Base-by-base conservation (phyloP, 2,797 vertebrate genomes). In the Sebastes matsubarae region DNA sequence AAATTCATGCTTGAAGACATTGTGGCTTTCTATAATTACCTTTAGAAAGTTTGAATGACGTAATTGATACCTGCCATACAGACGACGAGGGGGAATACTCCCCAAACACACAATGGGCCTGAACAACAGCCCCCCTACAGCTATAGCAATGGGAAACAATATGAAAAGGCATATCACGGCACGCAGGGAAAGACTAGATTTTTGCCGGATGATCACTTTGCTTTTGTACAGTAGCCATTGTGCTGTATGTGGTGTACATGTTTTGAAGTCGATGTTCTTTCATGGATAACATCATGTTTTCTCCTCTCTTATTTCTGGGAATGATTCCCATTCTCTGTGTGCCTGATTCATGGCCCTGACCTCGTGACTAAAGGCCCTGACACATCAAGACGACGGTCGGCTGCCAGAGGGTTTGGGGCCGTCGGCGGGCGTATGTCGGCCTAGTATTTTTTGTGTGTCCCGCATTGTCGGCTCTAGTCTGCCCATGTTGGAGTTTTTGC, bases 51-150 rank as follows among this genome's bases (percentile, higher is more conserved):
- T 65, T 84, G 75, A 86, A 89, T 94, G 91, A 95, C 52, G 93
- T 92, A 91, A 93, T 4, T 74, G 92, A 95, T 87, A 94, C 93
- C 88, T 88, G 85, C 89, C 91, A 86, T 88, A 60, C 73, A 83
- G 83, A 72, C n/a, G 30, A 71, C 73, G 71, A 81, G 70, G 67
- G 75, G 75, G 61, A 90, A 84, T 79, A 81, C 87, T 91, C 86
- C 83, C 87, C 77, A 54, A 52, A 70, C 65, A 75, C 82, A 94
- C 92, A 95, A 93, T 78, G 75, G 61, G 66, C 63, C 32, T 27
- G 8, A 66, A 85, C 82, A 91, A 75, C 83, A 76, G 74, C 80
- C 75, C 61, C 85, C 93, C 92, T 80, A 38, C 80, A 88, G 88
- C 89, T 4, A 88, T 2, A 86, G 87, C 89, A 88, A 87, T 65